Percentiles rank a stretch among this genome's conserved stretches.
Evolutionary conservation across 2,888 invertebrate species (phyloP).

Genomic region (Aspidiotus rigidus): DNA sequence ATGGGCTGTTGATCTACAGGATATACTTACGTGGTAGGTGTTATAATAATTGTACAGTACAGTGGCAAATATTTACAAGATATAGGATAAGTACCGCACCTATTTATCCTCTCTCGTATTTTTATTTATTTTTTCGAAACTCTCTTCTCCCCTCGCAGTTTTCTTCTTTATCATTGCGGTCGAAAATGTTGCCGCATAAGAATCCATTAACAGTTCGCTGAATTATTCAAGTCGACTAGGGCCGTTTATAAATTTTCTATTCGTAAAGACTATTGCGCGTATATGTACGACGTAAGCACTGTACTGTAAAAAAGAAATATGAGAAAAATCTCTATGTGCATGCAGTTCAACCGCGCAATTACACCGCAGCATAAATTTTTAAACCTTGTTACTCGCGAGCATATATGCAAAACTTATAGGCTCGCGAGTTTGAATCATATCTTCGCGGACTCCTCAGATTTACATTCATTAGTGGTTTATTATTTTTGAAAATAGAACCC

Average conservation of each 20-base stretch:
- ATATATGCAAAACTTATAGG: conserved; percentile 16
- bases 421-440: neutral
- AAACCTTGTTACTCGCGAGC: conserved; percentile 26
- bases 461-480: conserved; percentile 1
- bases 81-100: neutral
- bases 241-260: conserved; percentile 27
- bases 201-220: conserved; percentile 23
- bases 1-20: too few relatives aligned
- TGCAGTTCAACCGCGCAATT: conserved; percentile 31
- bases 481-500: too few relatives aligned
- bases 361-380: conserved; percentile 32
- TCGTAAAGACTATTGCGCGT: conserved; percentile 14
- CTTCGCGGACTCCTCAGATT: too few relatives aligned
- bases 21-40: too few relatives aligned
- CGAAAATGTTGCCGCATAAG: conserved; percentile 15
- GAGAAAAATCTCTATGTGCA: conserved; percentile 16
- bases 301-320: conserved; percentile 14
- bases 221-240: conserved; percentile 25
- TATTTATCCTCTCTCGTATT: neutral
- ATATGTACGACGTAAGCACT: neutral
- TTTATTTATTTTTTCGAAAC: neutral
- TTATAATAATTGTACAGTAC: too few relatives aligned
- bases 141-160: neutral
- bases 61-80: too few relatives aligned
- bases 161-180: conserved; percentile 1